Percentiles rank a stretch among this genome's conserved stretches.
Evolutionary conservation across 2,888 invertebrate genomes (phyloP).

Genomic region (Criorhina ranunculi): DNA sequence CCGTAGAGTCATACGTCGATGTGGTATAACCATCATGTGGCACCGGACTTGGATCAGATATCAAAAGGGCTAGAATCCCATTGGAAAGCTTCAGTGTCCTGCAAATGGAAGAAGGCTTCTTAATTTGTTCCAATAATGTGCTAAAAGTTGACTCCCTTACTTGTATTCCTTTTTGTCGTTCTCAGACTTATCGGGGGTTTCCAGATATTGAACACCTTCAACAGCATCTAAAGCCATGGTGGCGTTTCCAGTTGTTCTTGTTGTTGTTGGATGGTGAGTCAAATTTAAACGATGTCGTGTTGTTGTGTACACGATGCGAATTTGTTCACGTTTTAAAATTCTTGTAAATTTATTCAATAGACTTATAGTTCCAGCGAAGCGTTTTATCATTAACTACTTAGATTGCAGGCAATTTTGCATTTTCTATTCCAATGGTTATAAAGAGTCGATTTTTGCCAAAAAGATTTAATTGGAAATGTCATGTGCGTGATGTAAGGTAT

Average conservation of each 20-base stretch:
- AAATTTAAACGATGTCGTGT: conserved; percentile 12
- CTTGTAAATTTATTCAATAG: conserved; percentile 1
- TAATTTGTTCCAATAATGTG: not conserved
- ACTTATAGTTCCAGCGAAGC: conserved; percentile 11
- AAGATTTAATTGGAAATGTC: not conserved
- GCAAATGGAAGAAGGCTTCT: conserved; percentile 18
- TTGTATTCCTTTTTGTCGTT: conserved; percentile 92
- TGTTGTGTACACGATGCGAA: not conserved
- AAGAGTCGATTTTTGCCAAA: conserved; percentile 9
- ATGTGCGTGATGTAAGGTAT: not conserved
- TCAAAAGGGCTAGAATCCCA: conserved; percentile 89
- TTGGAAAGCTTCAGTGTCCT: conserved; percentile 89
- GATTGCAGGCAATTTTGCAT: conserved; percentile 15
- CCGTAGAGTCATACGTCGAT: conserved; percentile 79
- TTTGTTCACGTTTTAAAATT: not conserved
- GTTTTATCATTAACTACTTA: conserved; percentile 31
- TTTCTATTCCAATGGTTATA: conserved; percentile 17
- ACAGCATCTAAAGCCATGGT: conserved; percentile 44
- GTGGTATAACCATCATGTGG: conserved; percentile 81
- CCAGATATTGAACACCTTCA: conserved; percentile 81
- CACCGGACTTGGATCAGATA: conserved; percentile 87
- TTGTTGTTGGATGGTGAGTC: conserved; percentile 31
- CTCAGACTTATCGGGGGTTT: conserved; percentile 89
- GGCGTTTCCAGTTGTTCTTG: conserved; percentile 32
- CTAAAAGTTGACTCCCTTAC: conserved; percentile 83